Conservation (phyloP, 2,888 invertebrate species). For the Agrotis puta region DNA sequence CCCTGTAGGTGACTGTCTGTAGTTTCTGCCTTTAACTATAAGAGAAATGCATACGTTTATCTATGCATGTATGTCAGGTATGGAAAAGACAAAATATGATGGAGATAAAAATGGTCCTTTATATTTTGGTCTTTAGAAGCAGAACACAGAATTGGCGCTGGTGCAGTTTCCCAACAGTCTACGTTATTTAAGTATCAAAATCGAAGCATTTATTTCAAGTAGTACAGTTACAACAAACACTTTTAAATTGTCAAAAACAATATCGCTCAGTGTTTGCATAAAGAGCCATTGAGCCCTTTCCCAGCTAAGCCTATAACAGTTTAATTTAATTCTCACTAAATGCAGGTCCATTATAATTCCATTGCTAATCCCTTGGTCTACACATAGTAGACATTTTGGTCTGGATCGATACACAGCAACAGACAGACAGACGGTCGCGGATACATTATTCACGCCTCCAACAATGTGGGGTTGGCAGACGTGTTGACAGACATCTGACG, state of each 20-base stretch:
- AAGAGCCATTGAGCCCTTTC: background rate
- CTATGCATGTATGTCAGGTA: background rate
- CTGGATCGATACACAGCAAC: slow-evolving; percentile 51
- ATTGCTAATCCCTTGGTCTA: slow-evolving; percentile 7
- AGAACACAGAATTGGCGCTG: background rate
- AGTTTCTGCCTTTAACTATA: background rate
- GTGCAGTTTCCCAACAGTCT: no score
- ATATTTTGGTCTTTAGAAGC: no score
- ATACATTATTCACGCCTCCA: slow-evolving; percentile 59
- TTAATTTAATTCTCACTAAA: background rate
- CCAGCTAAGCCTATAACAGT: background rate
- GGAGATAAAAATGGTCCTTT: background rate
- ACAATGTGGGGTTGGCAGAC: slow-evolving; percentile 34
- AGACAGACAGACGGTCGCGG: slow-evolving; percentile 49
- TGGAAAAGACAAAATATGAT: background rate
- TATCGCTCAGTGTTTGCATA: no score
- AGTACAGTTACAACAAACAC: no score
- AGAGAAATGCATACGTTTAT: background rate
- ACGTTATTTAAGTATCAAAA: no score
- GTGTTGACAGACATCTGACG: slow-evolving; percentile 48
- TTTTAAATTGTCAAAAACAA: no score
- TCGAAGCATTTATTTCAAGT: no score
- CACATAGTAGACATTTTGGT: slow-evolving; percentile 4
- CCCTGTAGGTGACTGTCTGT: background rate
- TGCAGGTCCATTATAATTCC: background rate